These are phyloP conservation scores for Adelges cooleyi DNA, from an alignment of 1,140 invertebrate species.

Conservation along the genomic window DNA sequence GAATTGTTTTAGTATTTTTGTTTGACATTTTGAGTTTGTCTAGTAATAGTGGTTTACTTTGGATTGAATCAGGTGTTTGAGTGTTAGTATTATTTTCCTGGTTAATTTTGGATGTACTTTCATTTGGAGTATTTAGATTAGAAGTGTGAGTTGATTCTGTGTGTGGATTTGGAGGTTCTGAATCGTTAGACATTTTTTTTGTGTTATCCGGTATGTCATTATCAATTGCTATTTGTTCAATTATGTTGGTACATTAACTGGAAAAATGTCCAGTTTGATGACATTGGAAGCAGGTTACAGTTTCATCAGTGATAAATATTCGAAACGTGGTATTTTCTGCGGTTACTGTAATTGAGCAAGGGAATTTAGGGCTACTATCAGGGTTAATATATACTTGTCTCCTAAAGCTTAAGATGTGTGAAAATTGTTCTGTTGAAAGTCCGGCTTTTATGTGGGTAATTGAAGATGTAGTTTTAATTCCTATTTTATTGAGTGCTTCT, in stretches of 20 bases:
- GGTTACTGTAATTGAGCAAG: not conserved
- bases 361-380: not conserved
- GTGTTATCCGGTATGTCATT: not conserved
- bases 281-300: not conserved
- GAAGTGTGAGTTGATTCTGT: not conserved
- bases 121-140: not conserved
- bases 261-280: not conserved
- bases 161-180: not conserved
- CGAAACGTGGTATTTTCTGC: not conserved
- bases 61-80: not conserved
- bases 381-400: not conserved
- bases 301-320: not conserved
- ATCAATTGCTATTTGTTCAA: not conserved
- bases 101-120: not conserved
- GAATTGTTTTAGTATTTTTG: not conserved
- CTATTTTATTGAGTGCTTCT: not conserved
- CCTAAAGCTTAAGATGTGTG: not conserved
- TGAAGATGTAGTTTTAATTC: not conserved
- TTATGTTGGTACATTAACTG: not conserved
- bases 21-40: not conserved
- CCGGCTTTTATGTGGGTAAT: not conserved
- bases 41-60: not conserved
- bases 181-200: not conserved
- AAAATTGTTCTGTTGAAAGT: not conserved
- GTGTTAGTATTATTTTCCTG: not conserved